A percentile compares a stretch with the other conserved stretches of the same genome.
Conservation (phyloP, 2,113 vertebrate species). For the Gymnogyps californianus region DNA sequence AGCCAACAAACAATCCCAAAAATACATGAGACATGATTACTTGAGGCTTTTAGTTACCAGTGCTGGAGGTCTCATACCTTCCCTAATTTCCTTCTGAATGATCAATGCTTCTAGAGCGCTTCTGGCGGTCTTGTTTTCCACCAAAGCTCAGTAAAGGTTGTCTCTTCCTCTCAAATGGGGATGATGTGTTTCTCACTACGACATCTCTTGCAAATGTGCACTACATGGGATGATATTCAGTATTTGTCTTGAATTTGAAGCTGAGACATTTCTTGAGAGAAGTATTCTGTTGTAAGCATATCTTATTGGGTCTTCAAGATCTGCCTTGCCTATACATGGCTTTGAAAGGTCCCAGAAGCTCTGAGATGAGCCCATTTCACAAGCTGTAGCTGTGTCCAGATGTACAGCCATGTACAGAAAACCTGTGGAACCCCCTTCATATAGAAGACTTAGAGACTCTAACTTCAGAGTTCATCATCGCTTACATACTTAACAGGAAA, state of each 20-base stretch:
- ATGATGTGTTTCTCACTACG: not conserved
- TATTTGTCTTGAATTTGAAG: not conserved
- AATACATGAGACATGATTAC: not conserved
- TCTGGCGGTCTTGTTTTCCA: not conserved
- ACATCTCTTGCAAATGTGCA: not conserved
- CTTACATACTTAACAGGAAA: not conserved
- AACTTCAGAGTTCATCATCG: not conserved
- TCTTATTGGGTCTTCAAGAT: not conserved
- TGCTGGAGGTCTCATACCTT: not conserved
- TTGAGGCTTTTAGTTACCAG: not conserved
- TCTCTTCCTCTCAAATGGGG: not conserved
- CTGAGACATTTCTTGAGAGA: not conserved
- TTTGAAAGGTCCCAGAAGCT: not conserved
- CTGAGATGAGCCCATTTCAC: not conserved
- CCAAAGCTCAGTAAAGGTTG: not conserved
- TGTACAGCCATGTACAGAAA: not conserved
- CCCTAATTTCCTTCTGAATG: not conserved
- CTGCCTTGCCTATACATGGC: not conserved
- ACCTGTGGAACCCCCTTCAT: not conserved
- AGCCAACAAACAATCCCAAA: not conserved
- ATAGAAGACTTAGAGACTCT: not conserved
- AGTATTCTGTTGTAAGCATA: not conserved
- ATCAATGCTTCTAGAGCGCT: not conserved
- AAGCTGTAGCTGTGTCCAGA: not conserved
- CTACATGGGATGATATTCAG: not conserved